Evolutionary conservation across 2,797 vertebrate genomes (phyloP), one percentile per base, ranked within the genome.

Genomic region (Alectoris magna): DNA sequence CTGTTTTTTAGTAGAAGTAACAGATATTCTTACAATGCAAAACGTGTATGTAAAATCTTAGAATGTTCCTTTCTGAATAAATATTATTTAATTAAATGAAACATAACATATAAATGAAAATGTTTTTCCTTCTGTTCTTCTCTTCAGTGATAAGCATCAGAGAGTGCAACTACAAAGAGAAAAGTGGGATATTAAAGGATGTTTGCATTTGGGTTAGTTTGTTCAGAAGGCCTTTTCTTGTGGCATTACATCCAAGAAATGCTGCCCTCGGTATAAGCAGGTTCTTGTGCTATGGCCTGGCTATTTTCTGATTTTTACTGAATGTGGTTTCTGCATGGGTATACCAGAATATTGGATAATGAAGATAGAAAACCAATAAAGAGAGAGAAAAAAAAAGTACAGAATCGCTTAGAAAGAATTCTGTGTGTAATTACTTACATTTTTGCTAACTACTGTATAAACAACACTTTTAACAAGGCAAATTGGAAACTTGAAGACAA

Each of bases 381-480:
- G 78, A 82, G 29, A 82, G 29, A 7, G 1, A 26, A 46, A 87
- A 87, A 87, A 66, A 27, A 39, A 11, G 92, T 77, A 88, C 83
- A 70, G 91, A 95, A 96, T 96, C 1, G 15, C 97, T 96, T 97
- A 75, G 96, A 95, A 97, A 76, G 97, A 96, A 94, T 96, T 97
- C 94, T 89, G 88, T 92, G 82, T 55, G 46, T 95, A 97, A 98
- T 98, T 97, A 97, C 97, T 97, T 91, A 92, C 79, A 36, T 97
- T 98, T 98, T 97, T 97, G 94, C 97, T 98, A 98, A 98, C 97
- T 98, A 96, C 97, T 97, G 82, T 97, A 97, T 97, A 98, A 98
- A 97, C 97, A 97, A 95, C 59, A 46, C 91, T 97, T 98, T 97
- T 97, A 98, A 98, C 96, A 96, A 96, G 97, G 96, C 95, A 97